phyloP scores from a whole-genome alignment of 2,113 vertebrate genomes.

The Notiomystis cincta region DNA sequence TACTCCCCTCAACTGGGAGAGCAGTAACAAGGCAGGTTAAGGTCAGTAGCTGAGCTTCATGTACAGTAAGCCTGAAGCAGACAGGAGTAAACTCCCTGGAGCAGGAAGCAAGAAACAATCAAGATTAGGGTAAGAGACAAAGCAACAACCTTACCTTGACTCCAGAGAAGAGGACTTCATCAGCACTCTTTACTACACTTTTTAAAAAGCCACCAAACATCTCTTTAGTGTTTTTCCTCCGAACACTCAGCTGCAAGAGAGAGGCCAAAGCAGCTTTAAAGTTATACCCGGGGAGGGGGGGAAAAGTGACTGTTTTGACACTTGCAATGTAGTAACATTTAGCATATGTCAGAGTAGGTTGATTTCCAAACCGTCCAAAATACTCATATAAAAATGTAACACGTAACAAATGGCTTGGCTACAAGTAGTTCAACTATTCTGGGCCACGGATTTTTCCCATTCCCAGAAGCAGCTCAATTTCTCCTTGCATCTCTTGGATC shows the following conservation, averaged over 20 bases:
- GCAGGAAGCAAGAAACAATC: neutral
- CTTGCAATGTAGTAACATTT: neutral
- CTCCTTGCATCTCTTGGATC: neutral
- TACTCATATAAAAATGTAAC: neutral
- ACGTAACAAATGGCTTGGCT: neutral
- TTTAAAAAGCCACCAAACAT: slow-evolving; percentile 97
- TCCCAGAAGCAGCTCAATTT: neutral
- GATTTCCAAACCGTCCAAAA: neutral
- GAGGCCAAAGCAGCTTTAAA: neutral
- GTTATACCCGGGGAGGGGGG: fast-evolving
- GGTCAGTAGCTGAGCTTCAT: neutral
- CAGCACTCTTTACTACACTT: slow-evolving; percentile 92
- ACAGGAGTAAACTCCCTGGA: neutral
- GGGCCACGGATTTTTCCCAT: neutral
- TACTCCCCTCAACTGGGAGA: neutral
- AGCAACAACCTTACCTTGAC: slow-evolving; percentile 80
- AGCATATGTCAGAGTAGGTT: neutral
- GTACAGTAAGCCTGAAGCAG: neutral
- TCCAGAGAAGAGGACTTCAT: slow-evolving; percentile 94
- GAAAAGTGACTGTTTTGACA: neutral
- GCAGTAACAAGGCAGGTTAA: neutral
- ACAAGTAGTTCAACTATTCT: neutral
- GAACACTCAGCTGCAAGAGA: slow-evolving; percentile 84
- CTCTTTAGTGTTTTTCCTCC: slow-evolving; percentile 95
- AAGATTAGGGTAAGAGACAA: neutral